Evolutionary conservation across 2,888 invertebrate species (phyloP), one percentile per base, ranked within the genome.

Genomic region (Habrosyne pyritoides): DNA sequence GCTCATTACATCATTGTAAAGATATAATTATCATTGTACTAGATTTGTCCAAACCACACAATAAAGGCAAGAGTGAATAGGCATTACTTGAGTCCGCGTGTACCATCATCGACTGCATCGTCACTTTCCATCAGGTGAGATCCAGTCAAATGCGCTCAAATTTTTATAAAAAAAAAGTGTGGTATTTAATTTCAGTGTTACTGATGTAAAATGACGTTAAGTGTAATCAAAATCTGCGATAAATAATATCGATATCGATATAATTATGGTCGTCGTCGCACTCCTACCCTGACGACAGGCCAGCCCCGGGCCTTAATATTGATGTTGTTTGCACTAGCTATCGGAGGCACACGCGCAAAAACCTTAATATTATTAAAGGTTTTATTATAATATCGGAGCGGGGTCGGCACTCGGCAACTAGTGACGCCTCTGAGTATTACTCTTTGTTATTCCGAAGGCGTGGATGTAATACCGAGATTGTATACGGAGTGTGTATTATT

Each of bases 311-410:
- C 69, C 50, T 18, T 50, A 71, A 81, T 84, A 86, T 85, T 84
- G 84, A 86, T 85, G 84, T 78, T 86, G 86, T 87, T 84, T 86
- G 71, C 82, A 56, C 60, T 56, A 60, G 69, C 73, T 86, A 85
- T 86, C 84, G 71, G 64, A 60, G 60, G 71, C 73, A 73, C 73
- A 75, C 77, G 77, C 70, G 68, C 73, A 63, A 67, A 63, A 64
- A 66, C 77, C 75, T 71, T 71, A 66, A 71, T 76, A 73, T 67
- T 74, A 77, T 74, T 59, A 71, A 66, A 59, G 71, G 71, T 77
- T 75, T 50, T 77, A 77, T 80, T 69, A 69, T 76, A 70, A 69
- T 69, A 60, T 55, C 28, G 18, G 50, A 33, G n/a, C 33, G 33
- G 33, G 2, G n/a, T 33, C 33, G n/a, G 33, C 33, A 8, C 33